Evolutionary conservation across 1,140 invertebrate genomes (phyloP).

Genomic region (Scaptomyza hsui): DNA sequence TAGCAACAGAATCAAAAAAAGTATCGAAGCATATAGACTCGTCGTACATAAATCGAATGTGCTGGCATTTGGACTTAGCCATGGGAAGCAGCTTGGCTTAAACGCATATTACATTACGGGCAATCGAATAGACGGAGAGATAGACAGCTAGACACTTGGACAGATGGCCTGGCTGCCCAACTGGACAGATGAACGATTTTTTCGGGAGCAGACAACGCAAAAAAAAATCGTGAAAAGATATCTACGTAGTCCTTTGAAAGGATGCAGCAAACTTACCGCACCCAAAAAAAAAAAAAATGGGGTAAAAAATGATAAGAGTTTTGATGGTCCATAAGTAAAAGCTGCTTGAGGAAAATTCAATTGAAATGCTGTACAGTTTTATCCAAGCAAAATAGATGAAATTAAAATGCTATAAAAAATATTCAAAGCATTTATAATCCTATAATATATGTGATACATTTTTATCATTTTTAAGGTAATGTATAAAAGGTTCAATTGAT

Average conservation of each 20-base stretch:
- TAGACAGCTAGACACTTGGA: conserved; percentile 32
- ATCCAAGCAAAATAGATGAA: not conserved
- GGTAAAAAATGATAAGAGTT: conserved; percentile 1
- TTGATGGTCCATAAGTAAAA: not conserved
- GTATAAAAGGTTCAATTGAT: too few relatives aligned
- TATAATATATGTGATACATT: too few relatives aligned
- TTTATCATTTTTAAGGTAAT: too few relatives aligned
- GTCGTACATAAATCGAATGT: conserved; percentile 57
- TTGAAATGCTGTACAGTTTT: not conserved
- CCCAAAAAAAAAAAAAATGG: not conserved
- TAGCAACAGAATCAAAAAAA: conserved; percentile 52
- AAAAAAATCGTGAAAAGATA: conserved; percentile 19
- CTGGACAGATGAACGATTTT: conserved; percentile 25
- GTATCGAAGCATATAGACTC: conserved; percentile 61
- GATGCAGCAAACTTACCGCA: not conserved
- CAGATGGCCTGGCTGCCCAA: conserved; percentile 11
- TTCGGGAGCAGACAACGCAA: conserved; percentile 54
- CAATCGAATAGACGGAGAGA: conserved; percentile 49
- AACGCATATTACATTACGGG: conserved; percentile 54
- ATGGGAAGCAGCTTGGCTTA: conserved; percentile 28
- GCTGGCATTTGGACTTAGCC: conserved; percentile 33
- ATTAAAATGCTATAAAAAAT: not conserved
- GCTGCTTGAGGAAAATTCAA: conserved; percentile 3
- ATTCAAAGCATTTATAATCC: not conserved
- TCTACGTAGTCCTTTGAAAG: not conserved